Percentiles rank a stretch among this genome's conserved stretches.
Conservation (phyloP, 2,113 vertebrate species). For the Solenodon paradoxus region DNA sequence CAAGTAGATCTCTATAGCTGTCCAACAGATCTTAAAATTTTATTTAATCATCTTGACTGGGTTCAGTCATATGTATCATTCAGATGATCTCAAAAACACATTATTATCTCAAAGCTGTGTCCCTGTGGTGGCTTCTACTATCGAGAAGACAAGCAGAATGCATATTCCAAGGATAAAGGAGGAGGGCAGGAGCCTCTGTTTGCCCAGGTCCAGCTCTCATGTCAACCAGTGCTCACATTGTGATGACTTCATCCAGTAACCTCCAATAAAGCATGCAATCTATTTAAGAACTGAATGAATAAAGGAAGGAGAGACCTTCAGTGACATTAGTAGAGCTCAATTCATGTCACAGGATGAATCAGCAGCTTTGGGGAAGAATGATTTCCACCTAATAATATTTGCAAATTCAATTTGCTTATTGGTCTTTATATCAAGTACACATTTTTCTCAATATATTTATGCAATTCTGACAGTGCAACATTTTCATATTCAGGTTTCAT, state of each 20-base stretch:
- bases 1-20: background rate
- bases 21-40: background rate
- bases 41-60: background rate
- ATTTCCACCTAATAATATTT: background rate
- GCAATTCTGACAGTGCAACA: background rate
- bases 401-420: background rate
- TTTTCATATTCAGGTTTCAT: background rate
- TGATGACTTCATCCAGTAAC: background rate
- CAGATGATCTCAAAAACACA: background rate
- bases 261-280: background rate
- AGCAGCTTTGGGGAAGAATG: background rate
- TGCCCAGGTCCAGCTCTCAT: background rate
- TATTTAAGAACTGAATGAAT: background rate
- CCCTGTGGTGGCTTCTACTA: background rate
- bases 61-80: too few relatives aligned
- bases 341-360: background rate
- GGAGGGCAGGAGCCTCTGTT: background rate
- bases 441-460: conserved; percentile 11
- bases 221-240: background rate
- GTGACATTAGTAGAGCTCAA: background rate
- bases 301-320: background rate
- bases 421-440: background rate
- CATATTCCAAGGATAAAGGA: background rate
- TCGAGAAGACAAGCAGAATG: background rate
- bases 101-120: too few relatives aligned